phyloP scores from a whole-genome alignment of 1,140 invertebrate species.

The Capitella teleta region DNA sequence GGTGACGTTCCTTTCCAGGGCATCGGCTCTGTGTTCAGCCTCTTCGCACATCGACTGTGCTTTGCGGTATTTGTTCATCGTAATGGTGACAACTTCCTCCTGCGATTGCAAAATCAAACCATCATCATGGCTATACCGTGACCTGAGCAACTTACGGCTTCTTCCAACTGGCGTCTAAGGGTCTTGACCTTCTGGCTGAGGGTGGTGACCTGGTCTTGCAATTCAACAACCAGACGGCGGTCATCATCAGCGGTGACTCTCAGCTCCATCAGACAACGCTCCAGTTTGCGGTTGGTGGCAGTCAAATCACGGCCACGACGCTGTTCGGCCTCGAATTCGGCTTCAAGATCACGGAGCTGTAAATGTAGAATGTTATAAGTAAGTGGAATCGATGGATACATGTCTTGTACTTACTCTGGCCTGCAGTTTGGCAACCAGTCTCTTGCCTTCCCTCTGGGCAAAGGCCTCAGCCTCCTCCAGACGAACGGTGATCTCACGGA shows the following conservation, averaged over 20 bases:
- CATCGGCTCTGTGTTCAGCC: slow-evolving; percentile 37
- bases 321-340: slow-evolving; percentile 36
- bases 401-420: slow-evolving; percentile 24
- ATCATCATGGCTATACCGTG: neutral
- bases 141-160: slow-evolving; percentile 33
- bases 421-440: slow-evolving; percentile 41
- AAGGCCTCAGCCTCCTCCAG: slow-evolving; percentile 42
- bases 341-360: slow-evolving; percentile 39
- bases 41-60: slow-evolving; percentile 37
- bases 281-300: slow-evolving; percentile 29
- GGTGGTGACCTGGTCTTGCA: slow-evolving; percentile 31
- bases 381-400: neutral
- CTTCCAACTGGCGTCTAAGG: slow-evolving; percentile 40
- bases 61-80: slow-evolving; percentile 44
- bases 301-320: slow-evolving; percentile 33
- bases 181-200: slow-evolving; percentile 34
- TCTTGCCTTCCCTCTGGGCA: slow-evolving; percentile 39
- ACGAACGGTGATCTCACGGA: slow-evolving; percentile 40
- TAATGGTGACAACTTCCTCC: slow-evolving; percentile 41
- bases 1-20: slow-evolving; percentile 35
- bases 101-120: slow-evolving; percentile 16
- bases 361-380: too few relatives aligned
- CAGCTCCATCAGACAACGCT: slow-evolving; percentile 35
- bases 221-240: slow-evolving; percentile 28
- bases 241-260: slow-evolving; percentile 30